These are phyloP conservation scores for Petrocephalus schoutedeni DNA, from an alignment of 2,797 vertebrate genomes.

Conservation along the genomic window DNA sequence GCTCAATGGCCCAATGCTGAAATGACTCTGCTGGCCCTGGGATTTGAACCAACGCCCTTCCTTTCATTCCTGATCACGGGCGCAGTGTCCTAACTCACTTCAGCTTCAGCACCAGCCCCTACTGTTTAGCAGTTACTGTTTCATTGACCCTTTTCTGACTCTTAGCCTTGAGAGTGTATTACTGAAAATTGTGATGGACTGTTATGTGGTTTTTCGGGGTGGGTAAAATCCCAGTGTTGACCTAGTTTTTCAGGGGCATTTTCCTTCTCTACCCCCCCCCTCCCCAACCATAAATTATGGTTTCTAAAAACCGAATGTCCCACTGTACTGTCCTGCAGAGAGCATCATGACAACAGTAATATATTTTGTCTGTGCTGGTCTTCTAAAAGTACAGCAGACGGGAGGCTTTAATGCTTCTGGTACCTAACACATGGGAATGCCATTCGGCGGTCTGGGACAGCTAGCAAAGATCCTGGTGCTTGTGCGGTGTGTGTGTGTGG, in stretches of 20 bases:
- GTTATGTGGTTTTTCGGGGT: constrained; percentile 4
- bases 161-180: constrained; percentile 27
- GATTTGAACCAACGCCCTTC: not conserved
- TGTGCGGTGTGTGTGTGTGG: not conserved
- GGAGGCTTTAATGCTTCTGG: not conserved
- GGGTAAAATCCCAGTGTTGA: constrained; percentile 31
- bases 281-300: constrained; percentile 48
- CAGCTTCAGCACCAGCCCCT: not conserved
- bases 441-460: not conserved
- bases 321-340: constrained; percentile 43
- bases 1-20: not conserved
- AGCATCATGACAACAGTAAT: constrained; percentile 38
- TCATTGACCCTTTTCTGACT: constrained; percentile 24
- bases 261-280: constrained; percentile 20
- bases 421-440: constrained; percentile 15
- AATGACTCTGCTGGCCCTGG: not conserved
- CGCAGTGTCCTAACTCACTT: not conserved
- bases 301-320: constrained; percentile 35
- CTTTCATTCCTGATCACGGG: not conserved
- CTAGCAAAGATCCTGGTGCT: not conserved
- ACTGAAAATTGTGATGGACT: constrained; percentile 19
- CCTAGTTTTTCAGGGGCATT: constrained; percentile 35
- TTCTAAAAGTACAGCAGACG: not conserved
- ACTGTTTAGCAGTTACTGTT: not conserved
- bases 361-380: not conserved